Evolutionary conservation across 2,888 invertebrate species (phyloP).

Genomic region (Isoperla grammatica): DNA sequence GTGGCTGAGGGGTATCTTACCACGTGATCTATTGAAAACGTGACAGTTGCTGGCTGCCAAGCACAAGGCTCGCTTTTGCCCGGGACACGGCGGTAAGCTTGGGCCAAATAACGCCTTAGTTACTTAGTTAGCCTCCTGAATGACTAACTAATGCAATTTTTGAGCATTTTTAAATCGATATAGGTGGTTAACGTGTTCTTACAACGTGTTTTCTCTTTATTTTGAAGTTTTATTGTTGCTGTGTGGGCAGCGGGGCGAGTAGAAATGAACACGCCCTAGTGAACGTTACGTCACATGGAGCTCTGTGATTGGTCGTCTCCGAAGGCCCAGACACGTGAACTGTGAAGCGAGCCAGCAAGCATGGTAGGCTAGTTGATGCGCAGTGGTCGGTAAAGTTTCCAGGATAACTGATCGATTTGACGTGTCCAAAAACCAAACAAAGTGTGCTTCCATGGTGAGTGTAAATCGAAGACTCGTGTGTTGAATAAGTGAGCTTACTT

Average conservation of each 20-base stretch:
- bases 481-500: too few species aligned
- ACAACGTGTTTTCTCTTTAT: too few species aligned
- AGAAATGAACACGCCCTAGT: conserved; percentile 33
- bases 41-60: conserved; percentile 35
- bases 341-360: conserved; percentile 43
- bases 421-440: conserved; percentile 3
- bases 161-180: too few species aligned
- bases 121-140: too few species aligned
- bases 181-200: too few species aligned
- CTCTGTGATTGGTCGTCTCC: conserved; percentile 41
- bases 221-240: background rate
- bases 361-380: conserved; percentile 44
- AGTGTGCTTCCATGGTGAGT: too few species aligned
- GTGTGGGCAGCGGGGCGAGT: conserved; percentile 8
- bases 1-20: conserved; percentile 25
- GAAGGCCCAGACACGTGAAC: conserved; percentile 47
- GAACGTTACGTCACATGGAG: conserved; percentile 43
- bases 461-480: too few species aligned
- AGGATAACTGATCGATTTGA: conserved; percentile 12
- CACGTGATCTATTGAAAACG: conserved; percentile 45
- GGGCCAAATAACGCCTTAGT: too few species aligned
- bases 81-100: background rate
- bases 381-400: conserved; percentile 39
- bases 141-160: too few species aligned
- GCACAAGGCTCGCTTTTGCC: conserved; percentile 5